phyloP scores from a whole-genome alignment of 2,797 vertebrate genomes.

The Syngnathus acus region DNA sequence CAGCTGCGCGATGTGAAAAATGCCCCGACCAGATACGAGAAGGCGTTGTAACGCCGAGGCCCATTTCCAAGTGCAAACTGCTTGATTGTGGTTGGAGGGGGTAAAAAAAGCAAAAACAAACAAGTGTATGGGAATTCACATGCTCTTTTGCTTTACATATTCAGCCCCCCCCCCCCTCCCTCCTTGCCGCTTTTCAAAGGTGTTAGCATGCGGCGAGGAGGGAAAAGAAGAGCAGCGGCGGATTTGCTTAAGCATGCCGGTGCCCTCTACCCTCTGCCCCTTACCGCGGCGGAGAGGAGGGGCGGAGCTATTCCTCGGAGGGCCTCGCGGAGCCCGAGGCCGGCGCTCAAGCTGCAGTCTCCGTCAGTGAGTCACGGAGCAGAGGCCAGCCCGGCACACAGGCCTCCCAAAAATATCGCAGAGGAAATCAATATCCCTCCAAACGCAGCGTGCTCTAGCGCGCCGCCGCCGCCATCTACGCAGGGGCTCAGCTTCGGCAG shows the following conservation, averaged over 20 bases:
- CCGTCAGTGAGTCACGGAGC: conserved; percentile 78
- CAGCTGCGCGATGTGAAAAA: conserved; percentile 59
- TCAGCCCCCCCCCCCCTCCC: conserved; percentile 17
- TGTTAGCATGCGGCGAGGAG: conserved; percentile 62
- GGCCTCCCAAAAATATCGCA: conserved; percentile 76
- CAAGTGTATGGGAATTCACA: conserved; percentile 69
- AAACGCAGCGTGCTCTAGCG: conserved; percentile 66
- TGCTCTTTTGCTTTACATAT: conserved; percentile 70
- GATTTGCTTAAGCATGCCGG: conserved; percentile 73
- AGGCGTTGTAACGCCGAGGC: conserved; percentile 50
- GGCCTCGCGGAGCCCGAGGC: conserved; percentile 65
- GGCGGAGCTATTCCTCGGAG: conserved; percentile 64
- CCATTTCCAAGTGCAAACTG: conserved; percentile 65
- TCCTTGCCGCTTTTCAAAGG: conserved; percentile 53
- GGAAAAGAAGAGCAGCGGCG: conserved; percentile 63
- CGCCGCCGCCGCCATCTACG: conserved; percentile 63
- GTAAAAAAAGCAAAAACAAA: conserved; percentile 59
- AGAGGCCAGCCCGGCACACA: conserved; percentile 74
- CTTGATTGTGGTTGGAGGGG: conserved; percentile 66
- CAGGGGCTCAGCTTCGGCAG: conserved; percentile 66
- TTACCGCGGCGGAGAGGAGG: conserved; percentile 56
- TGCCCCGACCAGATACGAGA: conserved; percentile 56
- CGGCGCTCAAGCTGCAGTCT: conserved; percentile 68
- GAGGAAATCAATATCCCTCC: conserved; percentile 74
- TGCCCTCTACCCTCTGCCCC: conserved; percentile 74